These are phyloP conservation scores for Cantharis rufa DNA, from an alignment of 2,888 invertebrate genomes.

Conservation along the genomic window DNA sequence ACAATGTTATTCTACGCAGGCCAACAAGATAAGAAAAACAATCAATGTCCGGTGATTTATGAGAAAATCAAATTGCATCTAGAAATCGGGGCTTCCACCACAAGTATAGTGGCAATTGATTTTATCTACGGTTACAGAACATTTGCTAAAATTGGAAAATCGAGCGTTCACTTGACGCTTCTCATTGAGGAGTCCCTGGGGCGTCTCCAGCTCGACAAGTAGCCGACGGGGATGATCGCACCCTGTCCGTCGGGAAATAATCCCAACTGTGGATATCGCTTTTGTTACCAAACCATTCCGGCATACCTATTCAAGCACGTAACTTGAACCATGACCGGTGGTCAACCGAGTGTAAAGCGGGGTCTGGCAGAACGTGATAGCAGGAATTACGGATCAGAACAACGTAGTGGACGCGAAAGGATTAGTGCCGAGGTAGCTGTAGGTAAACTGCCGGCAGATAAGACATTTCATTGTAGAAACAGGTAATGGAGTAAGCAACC, in stretches of 20 bases:
- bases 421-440: conserved; percentile 46
- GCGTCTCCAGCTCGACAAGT: conserved; percentile 34
- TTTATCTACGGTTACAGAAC: conserved; percentile 47
- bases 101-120: conserved; percentile 47
- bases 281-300: conserved; percentile 37
- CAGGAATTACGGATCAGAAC: conserved; percentile 55
- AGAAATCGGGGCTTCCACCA: conserved; percentile 32
- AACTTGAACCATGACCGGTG: conserved; percentile 44
- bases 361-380: conserved; percentile 54
- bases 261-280: conserved; percentile 30
- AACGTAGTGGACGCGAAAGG: conserved; percentile 52
- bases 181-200: conserved; percentile 34
- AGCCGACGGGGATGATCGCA: conserved; percentile 35
- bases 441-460: conserved; percentile 49
- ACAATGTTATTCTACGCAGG: neutral
- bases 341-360: conserved; percentile 50
- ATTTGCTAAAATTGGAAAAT: conserved; percentile 47
- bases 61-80: conserved; percentile 43
- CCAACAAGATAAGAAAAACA: conserved; percentile 27
- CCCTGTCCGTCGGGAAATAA: conserved; percentile 33
- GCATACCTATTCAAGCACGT: conserved; percentile 46
- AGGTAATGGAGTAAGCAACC: conserved; percentile 50
- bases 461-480: conserved; percentile 48
- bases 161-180: conserved; percentile 41
- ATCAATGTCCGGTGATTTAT: conserved; percentile 44